Percentiles rank a stretch among this genome's conserved stretches.
phyloP scores from a whole-genome alignment of 1,140 invertebrate genomes.

The Drosophila funebris region DNA sequence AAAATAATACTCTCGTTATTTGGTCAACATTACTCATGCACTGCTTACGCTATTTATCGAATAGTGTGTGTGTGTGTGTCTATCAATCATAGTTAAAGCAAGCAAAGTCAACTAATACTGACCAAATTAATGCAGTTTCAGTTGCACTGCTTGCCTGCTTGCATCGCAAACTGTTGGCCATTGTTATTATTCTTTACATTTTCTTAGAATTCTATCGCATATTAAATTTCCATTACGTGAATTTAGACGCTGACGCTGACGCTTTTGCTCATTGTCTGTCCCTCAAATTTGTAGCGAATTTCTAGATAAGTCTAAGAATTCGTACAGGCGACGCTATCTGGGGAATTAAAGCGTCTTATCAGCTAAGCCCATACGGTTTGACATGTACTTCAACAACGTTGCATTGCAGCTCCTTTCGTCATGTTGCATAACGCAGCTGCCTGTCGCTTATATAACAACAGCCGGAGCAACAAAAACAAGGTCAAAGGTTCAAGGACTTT shows the following conservation, averaged over 20 bases:
- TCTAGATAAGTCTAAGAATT: conserved; percentile 57
- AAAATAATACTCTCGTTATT: conserved; percentile 23
- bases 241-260: conserved; percentile 23
- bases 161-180: conserved; percentile 9
- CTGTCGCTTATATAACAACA: conserved; percentile 1
- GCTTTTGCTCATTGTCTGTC: conserved; percentile 16
- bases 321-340: conserved; percentile 43
- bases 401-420: conserved; percentile 16
- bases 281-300: neutral
- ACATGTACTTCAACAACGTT: conserved; percentile 19
- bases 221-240: conserved; percentile 18
- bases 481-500: conserved; percentile 79
- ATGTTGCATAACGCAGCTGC: conserved; percentile 60
- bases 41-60: conserved; percentile 49
- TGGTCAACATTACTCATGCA: conserved; percentile 55
- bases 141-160: neutral
- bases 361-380: conserved; percentile 36
- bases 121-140: conserved; percentile 16
- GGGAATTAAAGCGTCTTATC: conserved; percentile 15
- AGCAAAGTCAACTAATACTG: conserved; percentile 12
- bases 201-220: neutral
- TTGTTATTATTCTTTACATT: neutral
- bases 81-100: conserved; percentile 42
- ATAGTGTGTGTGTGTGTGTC: neutral
- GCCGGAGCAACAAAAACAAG: conserved; percentile 60